phyloP scores from a whole-genome alignment of 2,797 vertebrate species.

The Myotis planiceps region DNA sequence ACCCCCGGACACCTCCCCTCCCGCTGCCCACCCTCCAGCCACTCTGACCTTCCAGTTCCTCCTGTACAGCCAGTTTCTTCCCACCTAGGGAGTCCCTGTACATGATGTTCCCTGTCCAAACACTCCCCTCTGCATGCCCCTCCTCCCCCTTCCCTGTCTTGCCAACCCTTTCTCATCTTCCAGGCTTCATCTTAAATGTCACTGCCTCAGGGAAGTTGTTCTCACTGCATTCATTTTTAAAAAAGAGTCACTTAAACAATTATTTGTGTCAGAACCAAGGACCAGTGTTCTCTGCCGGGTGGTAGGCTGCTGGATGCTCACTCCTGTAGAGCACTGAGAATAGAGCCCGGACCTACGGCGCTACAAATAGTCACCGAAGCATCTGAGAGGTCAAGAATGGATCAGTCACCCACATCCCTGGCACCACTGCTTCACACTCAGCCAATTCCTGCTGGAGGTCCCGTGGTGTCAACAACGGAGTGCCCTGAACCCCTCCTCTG shows the following conservation, averaged over 20 bases:
- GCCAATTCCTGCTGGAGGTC: neutral
- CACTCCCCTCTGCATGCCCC: neutral
- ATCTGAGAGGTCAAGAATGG: neutral
- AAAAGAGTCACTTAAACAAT: neutral
- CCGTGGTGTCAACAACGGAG: accelerated
- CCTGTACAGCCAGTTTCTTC: neutral
- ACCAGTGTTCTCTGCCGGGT: neutral
- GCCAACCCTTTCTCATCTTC: neutral
- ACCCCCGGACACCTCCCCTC: accelerated
- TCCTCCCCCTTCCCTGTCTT: too few species aligned
- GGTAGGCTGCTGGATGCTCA: neutral
- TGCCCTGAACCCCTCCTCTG: neutral
- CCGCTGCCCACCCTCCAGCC: accelerated
- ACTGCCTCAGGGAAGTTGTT: neutral
- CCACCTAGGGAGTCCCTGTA: neutral
- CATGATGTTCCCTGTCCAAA: neutral
- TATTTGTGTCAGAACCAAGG: neutral
- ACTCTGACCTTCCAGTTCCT: neutral
- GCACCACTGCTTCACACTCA: neutral
- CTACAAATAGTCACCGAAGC: slow-evolving; percentile 39
- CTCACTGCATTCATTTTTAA: neutral
- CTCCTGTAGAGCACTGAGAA: neutral
- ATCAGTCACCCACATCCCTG: neutral
- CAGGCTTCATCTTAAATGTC: neutral
- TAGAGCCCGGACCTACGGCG: accelerated